Percentiles rank a stretch among this genome's conserved stretches.
Evolutionary conservation across 1,140 invertebrate genomes (phyloP).

Genomic region (Panagrolaimus sp.): DNA sequence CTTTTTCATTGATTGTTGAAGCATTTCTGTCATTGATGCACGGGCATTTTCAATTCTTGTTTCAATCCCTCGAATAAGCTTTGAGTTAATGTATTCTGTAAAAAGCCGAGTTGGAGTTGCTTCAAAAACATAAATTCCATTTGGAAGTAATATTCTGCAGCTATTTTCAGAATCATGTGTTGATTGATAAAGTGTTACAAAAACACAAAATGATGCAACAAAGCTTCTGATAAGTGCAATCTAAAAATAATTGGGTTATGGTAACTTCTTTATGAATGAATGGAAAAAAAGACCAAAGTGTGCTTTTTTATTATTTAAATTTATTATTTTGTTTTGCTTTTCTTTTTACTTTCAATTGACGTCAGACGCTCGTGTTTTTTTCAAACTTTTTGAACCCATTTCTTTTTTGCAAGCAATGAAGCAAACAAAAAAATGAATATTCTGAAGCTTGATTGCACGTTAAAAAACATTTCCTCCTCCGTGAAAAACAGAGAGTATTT

Average conservation of each 20-base stretch:
- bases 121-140: constrained; percentile 32
- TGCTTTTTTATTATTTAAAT: neutral
- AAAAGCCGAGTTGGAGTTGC: constrained; percentile 16
- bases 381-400: no score
- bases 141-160: constrained; percentile 37
- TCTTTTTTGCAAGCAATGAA: no score
- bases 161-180: constrained; percentile 2
- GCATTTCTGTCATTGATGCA: constrained; percentile 18
- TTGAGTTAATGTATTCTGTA: neutral
- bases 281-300: neutral
- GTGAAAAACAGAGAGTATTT: no score
- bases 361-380: no score
- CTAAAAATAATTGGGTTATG: constrained; percentile 20
- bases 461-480: no score
- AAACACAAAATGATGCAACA: constrained; percentile 33
- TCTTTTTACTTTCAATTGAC: neutral
- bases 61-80: neutral
- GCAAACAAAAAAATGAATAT: no score
- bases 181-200: constrained; percentile 33
- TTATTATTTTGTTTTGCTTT: neutral
- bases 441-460: no score
- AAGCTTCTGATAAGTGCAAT: constrained; percentile 26
- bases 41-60: neutral
- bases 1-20: constrained; percentile 18
- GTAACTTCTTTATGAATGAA: no score